These are phyloP conservation scores for Tetraneura akinire DNA, from an alignment of 1,140 invertebrate species.

Conservation along the genomic window DNA sequence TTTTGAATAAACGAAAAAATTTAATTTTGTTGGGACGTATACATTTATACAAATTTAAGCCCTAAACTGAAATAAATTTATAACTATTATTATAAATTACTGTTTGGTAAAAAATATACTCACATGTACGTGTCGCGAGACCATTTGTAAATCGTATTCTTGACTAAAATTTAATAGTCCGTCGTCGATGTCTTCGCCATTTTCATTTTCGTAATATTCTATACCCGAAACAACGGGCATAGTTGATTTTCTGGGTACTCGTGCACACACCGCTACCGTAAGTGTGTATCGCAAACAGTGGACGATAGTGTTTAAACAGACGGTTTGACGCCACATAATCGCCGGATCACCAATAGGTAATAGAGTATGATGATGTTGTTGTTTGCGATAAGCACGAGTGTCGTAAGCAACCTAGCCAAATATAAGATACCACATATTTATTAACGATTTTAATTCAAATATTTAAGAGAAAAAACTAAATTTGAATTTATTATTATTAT, in stretches of 20 bases:
- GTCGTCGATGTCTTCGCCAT: not conserved
- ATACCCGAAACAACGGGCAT: too few relatives aligned
- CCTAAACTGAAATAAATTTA: too few relatives aligned
- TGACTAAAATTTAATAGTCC: too few relatives aligned
- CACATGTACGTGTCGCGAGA: conserved; percentile 22
- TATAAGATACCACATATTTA: not conserved
- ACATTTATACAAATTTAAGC: too few relatives aligned
- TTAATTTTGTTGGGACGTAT: too few relatives aligned
- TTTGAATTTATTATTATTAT: too few relatives aligned
- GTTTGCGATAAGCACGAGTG: conserved; percentile 16
- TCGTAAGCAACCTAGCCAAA: conserved; percentile 8
- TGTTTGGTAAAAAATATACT: too few relatives aligned
- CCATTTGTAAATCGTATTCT: not conserved
- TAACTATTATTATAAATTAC: too few relatives aligned
- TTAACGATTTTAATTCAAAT: too few relatives aligned
- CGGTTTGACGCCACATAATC: not conserved
- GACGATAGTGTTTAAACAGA: conserved; percentile 13
- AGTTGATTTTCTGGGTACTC: not conserved
- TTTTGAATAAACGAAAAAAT: too few relatives aligned
- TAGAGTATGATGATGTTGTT: not conserved
- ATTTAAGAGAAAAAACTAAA: too few relatives aligned
- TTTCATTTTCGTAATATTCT: not conserved
- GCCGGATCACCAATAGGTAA: conserved; percentile 15
- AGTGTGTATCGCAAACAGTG: conserved; percentile 7
- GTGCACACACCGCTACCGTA: conserved; percentile 6